Base-by-base conservation (phyloP, 2,797 vertebrate genomes). In the Spinibarbus caldwelli region DNA sequence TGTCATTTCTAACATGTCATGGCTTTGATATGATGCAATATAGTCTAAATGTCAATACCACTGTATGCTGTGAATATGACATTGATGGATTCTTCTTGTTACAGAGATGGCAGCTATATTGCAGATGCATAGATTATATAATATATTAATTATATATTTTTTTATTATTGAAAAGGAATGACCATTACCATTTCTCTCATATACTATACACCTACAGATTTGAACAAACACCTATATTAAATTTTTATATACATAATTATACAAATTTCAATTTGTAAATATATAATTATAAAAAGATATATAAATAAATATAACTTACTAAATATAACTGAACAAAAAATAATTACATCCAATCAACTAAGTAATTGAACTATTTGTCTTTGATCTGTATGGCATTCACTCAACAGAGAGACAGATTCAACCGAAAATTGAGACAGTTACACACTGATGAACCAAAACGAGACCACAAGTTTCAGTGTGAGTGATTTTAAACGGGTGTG, bases 401-500 rank as follows among this genome's bases (percentile, higher is more conserved):
- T 64, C 23, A 41, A 59, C 52, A 72, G 41, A 23, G 21, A 67
- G 5, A 59, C 41, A 59, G 23, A 49, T 21, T 85, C 64, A 81
- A 80, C 70, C 3, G 82, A 66, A 77, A 67, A 80, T 21, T 5
- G 17, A 85, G 80, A 64, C 87, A 83, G 86, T 88, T 88, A 80
- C 36, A 49, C 31, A 73, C 72, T 68, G 41, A 75, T 81, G 26
- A 85, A 83, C 80, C 59, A 64, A 38, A 78, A 76, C 52, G 29
- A 87, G 85, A 88, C 86, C 88, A 86, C 86, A 87, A 49, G 80
- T 89, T 89, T 89, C 89, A 85, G 57, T 83, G 71, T 85, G 88
- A 89, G 31, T 82, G 59, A 73, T 82, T 70, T 67, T n/a, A 41
- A 57, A 71, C 8, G 23, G 15, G 47, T 87, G 83, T 66, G 62